A percentile compares a stretch with the other conserved stretches of the same genome.
phyloP scores from a whole-genome alignment of 2,113 vertebrate species.

The Chlorocebus sabaeus region DNA sequence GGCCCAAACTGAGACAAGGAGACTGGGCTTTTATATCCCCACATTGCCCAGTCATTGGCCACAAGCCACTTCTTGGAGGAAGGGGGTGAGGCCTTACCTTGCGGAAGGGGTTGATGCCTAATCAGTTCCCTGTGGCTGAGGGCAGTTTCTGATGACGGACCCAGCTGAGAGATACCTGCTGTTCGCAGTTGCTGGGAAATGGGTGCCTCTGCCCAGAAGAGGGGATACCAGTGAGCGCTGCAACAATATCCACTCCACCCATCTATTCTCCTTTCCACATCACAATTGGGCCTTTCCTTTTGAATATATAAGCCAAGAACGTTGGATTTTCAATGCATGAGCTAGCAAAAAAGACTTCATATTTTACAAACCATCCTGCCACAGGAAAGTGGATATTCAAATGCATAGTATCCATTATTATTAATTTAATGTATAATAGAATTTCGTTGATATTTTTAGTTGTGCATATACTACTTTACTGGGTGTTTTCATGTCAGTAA shows the following conservation, averaged over 20 bases:
- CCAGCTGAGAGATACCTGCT: background rate
- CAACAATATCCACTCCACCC: no score
- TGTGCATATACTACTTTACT: background rate
- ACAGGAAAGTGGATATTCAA: background rate
- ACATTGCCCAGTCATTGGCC: background rate
- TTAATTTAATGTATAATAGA: background rate
- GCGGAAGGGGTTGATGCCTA: no score
- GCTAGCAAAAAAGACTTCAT: background rate
- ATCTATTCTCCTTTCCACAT: background rate
- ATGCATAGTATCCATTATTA: background rate
- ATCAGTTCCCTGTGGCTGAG: no score
- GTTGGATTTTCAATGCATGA: background rate
- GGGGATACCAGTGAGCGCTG: rapidly evolving
- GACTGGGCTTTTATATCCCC: background rate
- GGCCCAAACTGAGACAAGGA: background rate
- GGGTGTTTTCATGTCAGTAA: background rate
- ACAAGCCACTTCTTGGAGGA: background rate
- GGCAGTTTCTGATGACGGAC: background rate
- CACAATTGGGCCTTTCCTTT: background rate
- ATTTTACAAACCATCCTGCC: background rate
- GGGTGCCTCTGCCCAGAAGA: background rate
- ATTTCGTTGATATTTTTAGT: background rate
- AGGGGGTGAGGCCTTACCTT: no score
- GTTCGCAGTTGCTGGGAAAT: background rate
- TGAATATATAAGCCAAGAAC: background rate